Base-by-base conservation (phyloP, 1,140 invertebrate genomes). In the honey bee (Apis mellifera) region DNA sequence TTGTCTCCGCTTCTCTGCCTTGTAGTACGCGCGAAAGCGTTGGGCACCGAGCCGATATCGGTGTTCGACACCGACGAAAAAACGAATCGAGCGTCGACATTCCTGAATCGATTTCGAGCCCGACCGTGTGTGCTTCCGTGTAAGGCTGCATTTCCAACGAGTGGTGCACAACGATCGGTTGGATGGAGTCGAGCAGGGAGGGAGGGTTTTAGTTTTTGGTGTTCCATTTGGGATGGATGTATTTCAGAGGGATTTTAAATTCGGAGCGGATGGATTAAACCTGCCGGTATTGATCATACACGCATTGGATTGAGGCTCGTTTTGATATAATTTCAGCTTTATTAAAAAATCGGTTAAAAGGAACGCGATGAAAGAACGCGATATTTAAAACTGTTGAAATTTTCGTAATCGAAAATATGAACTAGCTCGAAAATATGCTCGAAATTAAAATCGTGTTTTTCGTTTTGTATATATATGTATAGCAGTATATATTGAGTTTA, bases 41-140 rank as follows among this genome's bases (percentile, higher is more conserved):
- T 87, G 76, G 84, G 72, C 76, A 81, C 54, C 54, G 48, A n/a
- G 60, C 15, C n/a, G 71, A 54, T 81, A 74, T 76, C 72, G 55
- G 32, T 66, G 70, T 73, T 69, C 69, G 57, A 75, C 77, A 50
- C 32, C 68, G 26, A 23, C 8, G 50, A 78, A 78, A 78, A 78
- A 86, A 75, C 60, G 65, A 86, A 79, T 86, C 74, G 76, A 83
- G 76, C 59, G 32, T 77, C 86, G 84, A 78, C 84, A 86, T 87
- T 86, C 84, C 74, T 87, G 84, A 87, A 87, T 87, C 84, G 62
- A 84, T 87, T 86, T 77, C 76, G 66, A 64, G 66, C 23, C n/a
- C 69, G 48, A 62, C 17, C 75, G 19, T 79, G 64, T 79, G 64
- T 48, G 12, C 60, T 57, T 79, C 79, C 55, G 66, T 65, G 80